These are phyloP conservation scores for Speoplatyrhinus poulsoni DNA, from an alignment of 2,113 vertebrate genomes.

Conservation along the genomic window DNA sequence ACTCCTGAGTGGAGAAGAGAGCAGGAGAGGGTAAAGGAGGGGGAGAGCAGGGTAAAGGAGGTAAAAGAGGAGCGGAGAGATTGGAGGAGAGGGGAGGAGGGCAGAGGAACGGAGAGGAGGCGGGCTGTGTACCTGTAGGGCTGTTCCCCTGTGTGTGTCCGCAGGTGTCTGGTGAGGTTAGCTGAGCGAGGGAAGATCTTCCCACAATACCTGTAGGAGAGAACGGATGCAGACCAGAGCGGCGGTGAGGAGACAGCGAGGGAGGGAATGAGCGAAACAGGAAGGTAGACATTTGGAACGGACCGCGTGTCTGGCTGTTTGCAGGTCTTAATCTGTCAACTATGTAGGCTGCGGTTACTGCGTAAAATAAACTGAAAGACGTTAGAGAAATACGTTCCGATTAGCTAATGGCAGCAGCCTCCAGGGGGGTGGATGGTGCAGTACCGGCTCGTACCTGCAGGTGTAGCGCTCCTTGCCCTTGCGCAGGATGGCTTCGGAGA, in stretches of 20 bases:
- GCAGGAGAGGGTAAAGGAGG: background rate
- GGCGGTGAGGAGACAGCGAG: background rate
- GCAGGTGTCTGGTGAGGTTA: conserved; percentile 96
- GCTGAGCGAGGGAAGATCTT: conserved; percentile 99
- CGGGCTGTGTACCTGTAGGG: conserved; percentile 87
- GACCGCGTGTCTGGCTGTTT: background rate
- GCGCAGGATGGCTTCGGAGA: conserved; percentile 96
- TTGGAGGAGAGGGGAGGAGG: background rate
- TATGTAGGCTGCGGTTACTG: background rate
- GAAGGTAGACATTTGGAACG: background rate
- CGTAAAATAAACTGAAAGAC: background rate
- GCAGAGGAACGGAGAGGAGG: background rate
- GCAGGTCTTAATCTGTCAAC: background rate
- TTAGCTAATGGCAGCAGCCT: too few relatives aligned
- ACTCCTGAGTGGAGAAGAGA: background rate
- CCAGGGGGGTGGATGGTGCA: background rate
- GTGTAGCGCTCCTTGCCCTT: conserved; percentile 99
- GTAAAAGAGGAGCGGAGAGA: background rate
- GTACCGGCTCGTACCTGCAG: conserved; percentile 83
- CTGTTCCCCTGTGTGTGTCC: conserved; percentile 97
- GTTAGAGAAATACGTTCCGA: too few relatives aligned
- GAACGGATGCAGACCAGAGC: background rate
- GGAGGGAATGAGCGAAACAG: conserved; percentile 11
- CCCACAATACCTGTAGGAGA: conserved; percentile 89
- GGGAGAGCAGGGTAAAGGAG: background rate